phyloP scores from a whole-genome alignment of 1,140 invertebrate species.

The Drosophila triauraria region DNA sequence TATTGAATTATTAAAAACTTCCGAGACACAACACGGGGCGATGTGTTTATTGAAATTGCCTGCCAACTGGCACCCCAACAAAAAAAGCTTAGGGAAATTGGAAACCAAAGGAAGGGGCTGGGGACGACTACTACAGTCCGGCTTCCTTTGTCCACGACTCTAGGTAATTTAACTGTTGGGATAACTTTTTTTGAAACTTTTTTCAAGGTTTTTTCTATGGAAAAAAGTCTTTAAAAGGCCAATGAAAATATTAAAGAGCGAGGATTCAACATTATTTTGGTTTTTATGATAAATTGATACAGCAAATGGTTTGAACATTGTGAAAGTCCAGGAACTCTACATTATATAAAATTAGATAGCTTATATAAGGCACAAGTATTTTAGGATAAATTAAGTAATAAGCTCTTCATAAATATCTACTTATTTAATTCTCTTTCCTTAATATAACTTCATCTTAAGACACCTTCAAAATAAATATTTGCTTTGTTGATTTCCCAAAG shows the following conservation, averaged over 20 bases:
- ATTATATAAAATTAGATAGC: no score
- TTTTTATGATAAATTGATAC: neutral
- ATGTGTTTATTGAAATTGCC: slow-evolving; percentile 51
- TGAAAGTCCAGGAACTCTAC: neutral
- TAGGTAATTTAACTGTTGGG: slow-evolving; percentile 20
- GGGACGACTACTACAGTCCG: slow-evolving; percentile 11
- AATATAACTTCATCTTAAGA: neutral
- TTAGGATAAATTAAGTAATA: neutral
- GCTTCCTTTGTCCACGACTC: slow-evolving; percentile 17
- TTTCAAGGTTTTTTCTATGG: neutral
- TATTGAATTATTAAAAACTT: slow-evolving; percentile 62
- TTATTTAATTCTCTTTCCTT: no score
- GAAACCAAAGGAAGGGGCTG: neutral
- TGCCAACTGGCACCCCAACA: slow-evolving; percentile 31
- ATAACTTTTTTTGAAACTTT: slow-evolving; percentile 1
- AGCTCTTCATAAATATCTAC: neutral
- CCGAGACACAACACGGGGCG: slow-evolving; percentile 25
- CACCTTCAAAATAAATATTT: neutral
- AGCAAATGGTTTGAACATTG: neutral
- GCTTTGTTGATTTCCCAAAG: neutral
- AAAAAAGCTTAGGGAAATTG: slow-evolving; percentile 25
- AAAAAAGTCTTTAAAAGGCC: neutral
- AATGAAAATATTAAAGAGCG: neutral
- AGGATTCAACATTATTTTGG: neutral
- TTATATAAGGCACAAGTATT: no score